A percentile compares a stretch with the other conserved stretches of the same genome.
Conservation (phyloP, 2,888 invertebrate genomes). For the Caradrina clavipalpis region DNA sequence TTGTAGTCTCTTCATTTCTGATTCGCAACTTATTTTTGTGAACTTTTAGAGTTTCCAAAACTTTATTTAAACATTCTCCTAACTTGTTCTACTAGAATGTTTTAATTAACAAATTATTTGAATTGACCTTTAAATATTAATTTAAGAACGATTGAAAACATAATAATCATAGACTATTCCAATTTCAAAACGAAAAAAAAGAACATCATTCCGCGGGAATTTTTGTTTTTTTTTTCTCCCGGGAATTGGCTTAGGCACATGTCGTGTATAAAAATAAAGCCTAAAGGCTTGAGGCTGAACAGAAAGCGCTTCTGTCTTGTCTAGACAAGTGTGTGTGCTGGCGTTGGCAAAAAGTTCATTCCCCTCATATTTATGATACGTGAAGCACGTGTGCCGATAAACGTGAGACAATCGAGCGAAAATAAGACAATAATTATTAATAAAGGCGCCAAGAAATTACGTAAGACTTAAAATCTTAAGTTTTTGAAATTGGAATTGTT, state of each 20-base stretch:
- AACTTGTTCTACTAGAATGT: background rate
- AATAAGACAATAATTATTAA: slow-evolving; percentile 33
- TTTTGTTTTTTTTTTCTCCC: background rate
- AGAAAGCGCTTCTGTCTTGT: slow-evolving; percentile 32
- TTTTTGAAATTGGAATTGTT: background rate
- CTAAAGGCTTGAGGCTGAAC: slow-evolving; percentile 16
- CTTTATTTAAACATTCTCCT: background rate
- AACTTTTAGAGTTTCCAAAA: background rate
- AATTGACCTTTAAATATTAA: background rate
- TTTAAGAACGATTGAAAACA: background rate
- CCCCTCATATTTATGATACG: slow-evolving; percentile 56
- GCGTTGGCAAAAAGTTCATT: slow-evolving; percentile 60
- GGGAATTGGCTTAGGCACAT: too few species aligned
- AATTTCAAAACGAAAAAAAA: background rate
- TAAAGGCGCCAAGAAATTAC: slow-evolving; percentile 1
- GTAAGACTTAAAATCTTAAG: background rate
- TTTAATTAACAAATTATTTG: slow-evolving; percentile 1
- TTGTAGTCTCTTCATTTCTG: background rate
- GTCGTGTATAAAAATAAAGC: background rate
- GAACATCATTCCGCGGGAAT: background rate
- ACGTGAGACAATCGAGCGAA: slow-evolving; percentile 61
- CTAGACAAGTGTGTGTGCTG: slow-evolving; percentile 36
- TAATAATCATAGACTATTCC: background rate
- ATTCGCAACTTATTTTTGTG: background rate
- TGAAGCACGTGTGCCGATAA: slow-evolving; percentile 59